These are phyloP conservation scores for Enteromius thamalakanensis DNA, from an alignment of 2,797 vertebrate species.

Conservation along the genomic window DNA sequence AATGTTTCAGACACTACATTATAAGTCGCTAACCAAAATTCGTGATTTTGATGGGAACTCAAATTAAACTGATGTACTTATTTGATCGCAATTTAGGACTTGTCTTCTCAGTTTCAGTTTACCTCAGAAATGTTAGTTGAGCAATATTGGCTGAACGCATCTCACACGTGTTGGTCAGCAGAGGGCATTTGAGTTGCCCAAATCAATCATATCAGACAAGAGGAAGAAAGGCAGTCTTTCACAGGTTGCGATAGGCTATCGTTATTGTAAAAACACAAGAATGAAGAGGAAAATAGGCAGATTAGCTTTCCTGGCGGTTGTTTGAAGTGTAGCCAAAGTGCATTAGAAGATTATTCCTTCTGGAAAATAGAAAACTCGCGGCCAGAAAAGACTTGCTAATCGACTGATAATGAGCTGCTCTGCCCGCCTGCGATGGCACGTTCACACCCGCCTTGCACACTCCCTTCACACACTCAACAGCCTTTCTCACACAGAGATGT, in stretches of 20 bases:
- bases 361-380: slow-evolving; percentile 70
- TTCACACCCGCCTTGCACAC: slow-evolving; percentile 69
- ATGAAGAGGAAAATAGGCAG: slow-evolving; percentile 76
- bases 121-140: background rate
- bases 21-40: no score
- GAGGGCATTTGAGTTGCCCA: slow-evolving; percentile 62
- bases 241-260: slow-evolving; percentile 81
- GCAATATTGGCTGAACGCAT: slow-evolving; percentile 37
- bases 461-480: slow-evolving; percentile 70
- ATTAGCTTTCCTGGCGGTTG: slow-evolving; percentile 79
- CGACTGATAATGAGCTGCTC: slow-evolving; percentile 79
- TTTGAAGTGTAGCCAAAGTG: slow-evolving; percentile 85
- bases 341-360: slow-evolving; percentile 77
- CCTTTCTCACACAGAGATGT: background rate
- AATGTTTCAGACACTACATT: background rate
- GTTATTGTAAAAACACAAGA: slow-evolving; percentile 86
- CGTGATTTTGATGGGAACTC: background rate
- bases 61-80: background rate
- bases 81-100: background rate
- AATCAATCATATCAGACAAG: slow-evolving; percentile 69
- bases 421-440: slow-evolving; percentile 66
- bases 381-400: slow-evolving; percentile 85
- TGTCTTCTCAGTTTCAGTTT: no score
- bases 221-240: slow-evolving; percentile 74
- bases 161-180: slow-evolving; percentile 57